phyloP scores from a whole-genome alignment of 35 echinoderm and acorn worm genomes.

The Diadema setosum region DNA sequence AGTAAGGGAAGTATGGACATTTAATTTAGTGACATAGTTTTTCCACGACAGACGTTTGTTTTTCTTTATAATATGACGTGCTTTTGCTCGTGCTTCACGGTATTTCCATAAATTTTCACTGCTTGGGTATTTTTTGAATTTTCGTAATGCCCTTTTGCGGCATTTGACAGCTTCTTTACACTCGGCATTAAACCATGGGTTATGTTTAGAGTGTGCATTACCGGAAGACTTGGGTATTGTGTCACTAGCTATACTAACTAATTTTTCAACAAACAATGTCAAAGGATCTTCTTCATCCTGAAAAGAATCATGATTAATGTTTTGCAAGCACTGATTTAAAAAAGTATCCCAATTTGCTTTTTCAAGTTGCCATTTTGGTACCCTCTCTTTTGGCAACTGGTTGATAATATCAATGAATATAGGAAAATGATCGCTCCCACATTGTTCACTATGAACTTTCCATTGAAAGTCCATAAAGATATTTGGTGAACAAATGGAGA shows the following conservation, averaged over 20 bases:
- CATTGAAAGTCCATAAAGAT: conserved; percentile 1
- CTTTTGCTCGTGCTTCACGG: conserved; percentile 1
- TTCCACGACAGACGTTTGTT: conserved; percentile 4
- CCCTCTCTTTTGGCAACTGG: background rate
- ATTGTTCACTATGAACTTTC: background rate
- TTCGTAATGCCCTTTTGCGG: background rate
- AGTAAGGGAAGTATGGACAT: background rate
- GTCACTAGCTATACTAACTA: background rate
- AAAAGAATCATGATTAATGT: background rate
- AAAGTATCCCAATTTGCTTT: conserved; percentile 11
- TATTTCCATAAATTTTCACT: background rate
- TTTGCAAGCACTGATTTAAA: background rate
- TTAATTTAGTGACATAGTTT: background rate
- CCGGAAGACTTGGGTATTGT: background rate
- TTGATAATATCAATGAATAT: conserved; percentile 11
- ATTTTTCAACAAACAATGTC: background rate
- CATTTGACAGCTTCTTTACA: background rate
- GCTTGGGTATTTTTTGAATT: background rate
- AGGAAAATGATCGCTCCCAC: background rate
- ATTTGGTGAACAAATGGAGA: background rate
- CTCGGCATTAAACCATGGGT: background rate
- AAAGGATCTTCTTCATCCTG: background rate
- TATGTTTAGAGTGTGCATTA: background rate
- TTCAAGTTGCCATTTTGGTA: background rate
- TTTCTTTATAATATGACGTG: background rate